Percentiles rank a stretch among this genome's conserved stretches.
These are phyloP conservation scores for Chymomyza amoena DNA, from an alignment of 2,888 invertebrate species.

Conservation along the genomic window DNA sequence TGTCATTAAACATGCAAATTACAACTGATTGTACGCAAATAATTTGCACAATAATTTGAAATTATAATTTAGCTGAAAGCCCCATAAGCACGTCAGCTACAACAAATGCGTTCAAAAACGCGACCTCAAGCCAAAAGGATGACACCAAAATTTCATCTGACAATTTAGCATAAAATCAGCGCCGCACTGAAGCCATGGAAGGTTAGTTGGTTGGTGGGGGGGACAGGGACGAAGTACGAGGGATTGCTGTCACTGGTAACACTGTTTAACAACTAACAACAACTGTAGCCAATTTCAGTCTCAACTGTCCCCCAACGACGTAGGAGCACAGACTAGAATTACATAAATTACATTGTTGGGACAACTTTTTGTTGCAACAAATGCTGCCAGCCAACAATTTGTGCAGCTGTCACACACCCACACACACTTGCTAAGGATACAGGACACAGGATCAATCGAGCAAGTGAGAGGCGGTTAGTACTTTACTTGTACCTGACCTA, in stretches of 20 bases:
- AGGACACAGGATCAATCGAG: not conserved
- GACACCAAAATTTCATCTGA: constrained; percentile 65
- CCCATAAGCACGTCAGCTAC: constrained; percentile 23
- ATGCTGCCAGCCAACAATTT: constrained; percentile 62
- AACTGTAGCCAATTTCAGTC: constrained; percentile 58
- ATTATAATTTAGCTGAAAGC: constrained; percentile 57
- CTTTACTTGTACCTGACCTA: not conserved
- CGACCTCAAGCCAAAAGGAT: constrained; percentile 51
- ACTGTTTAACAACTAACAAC: constrained; percentile 1
- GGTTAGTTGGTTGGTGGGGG: constrained; percentile 6
- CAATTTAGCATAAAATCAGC: constrained; percentile 66
- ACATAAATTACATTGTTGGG: constrained; percentile 68
- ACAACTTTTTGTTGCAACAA: constrained; percentile 45
- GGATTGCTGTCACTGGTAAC: not conserved
- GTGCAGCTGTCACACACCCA: constrained; percentile 51
- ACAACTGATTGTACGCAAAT: constrained; percentile 67
- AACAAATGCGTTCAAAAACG: constrained; percentile 14
- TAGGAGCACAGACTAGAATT: constrained; percentile 33
- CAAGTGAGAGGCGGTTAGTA: not conserved
- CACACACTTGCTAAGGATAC: not conserved
- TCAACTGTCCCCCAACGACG: constrained; percentile 23
- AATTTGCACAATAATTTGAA: constrained; percentile 69
- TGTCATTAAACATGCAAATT: constrained; percentile 71
- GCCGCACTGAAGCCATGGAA: constrained; percentile 10
- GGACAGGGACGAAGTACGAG: not conserved